Base-by-base conservation (phyloP, 2,113 vertebrate species). In the Heloderma charlesbogerti region DNA sequence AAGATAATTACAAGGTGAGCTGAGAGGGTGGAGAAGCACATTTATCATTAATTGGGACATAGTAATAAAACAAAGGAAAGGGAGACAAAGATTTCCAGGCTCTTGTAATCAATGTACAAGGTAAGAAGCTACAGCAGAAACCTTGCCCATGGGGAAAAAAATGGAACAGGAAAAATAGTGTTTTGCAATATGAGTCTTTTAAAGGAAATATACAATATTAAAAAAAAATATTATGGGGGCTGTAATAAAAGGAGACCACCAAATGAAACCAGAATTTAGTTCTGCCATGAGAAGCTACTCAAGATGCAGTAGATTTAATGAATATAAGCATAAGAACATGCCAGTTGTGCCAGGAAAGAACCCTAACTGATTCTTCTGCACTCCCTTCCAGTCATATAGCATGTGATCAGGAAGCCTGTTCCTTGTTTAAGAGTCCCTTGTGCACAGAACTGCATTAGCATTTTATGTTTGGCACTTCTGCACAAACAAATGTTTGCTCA, bases 401-500 rank as follows among this genome's bases (percentile, higher is more conserved):
- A 88, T 67, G 57, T 34, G 60, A 67, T 67, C 40, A 88, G 57
- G 20, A 88, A 80, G 60, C 60, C 60, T 88, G 43, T 67, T 88
- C 75, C 75, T 88, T 79, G 27, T 67, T 79, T 66, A 79, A 88
- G 87, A 88, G 60, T 80, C 87, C 43, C 40, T 48, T n/a, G 43
- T 34, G 34, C 75, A 80, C 60, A 60, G n/a, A 67, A 80, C 85
- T 54, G 18, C 40, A 67, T 67, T 80, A n/a, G 87, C 60, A 88
- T 88, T 88, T 88, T 80, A 80, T 80, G 43, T 80, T 79, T 88
- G 60, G 57, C 57, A 67, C 57, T 80, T 88, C 74, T 88, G 75
- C 87, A 80, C 40, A 88, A 79, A 88, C 75, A 79, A 88, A 67
- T 66, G 29, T 80, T 88, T 88, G 86, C 60, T 88, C 75, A 88